phyloP scores from a whole-genome alignment of 2,888 invertebrate genomes.

The Oligia strigilis region DNA sequence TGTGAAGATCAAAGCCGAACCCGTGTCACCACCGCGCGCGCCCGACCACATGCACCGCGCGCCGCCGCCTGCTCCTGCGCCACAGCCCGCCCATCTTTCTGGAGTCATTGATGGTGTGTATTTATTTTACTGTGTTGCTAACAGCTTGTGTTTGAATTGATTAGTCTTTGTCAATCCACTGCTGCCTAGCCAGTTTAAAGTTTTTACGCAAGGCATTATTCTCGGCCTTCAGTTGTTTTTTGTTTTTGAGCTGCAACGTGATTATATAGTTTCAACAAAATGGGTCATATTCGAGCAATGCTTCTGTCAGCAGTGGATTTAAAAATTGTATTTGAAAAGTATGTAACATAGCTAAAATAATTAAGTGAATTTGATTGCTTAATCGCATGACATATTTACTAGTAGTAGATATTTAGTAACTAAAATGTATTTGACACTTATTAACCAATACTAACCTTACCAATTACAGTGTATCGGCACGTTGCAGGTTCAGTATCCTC shows the following conservation, averaged over 20 bases:
- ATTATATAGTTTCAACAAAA: background rate
- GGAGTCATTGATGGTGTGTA: slow-evolving; percentile 86
- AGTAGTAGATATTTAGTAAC: slow-evolving; percentile 28
- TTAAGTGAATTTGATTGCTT: slow-evolving; percentile 9
- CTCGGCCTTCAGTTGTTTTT: background rate
- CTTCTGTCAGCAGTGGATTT: background rate
- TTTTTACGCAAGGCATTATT: background rate
- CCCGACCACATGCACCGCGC: slow-evolving; percentile 91
- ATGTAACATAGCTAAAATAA: background rate
- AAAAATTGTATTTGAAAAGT: background rate
- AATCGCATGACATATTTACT: slow-evolving; percentile 31
- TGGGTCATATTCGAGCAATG: background rate
- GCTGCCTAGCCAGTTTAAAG: background rate
- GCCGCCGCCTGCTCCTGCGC: slow-evolving; percentile 85
- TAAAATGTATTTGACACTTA: slow-evolving; percentile 41
- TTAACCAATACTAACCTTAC: slow-evolving; percentile 62
- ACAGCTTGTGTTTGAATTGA: slow-evolving; percentile 19
- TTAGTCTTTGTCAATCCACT: background rate
- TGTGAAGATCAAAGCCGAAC: slow-evolving; percentile 98
- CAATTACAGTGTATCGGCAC: slow-evolving; percentile 69
- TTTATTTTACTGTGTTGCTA: slow-evolving; percentile 17
- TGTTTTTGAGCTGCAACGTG: background rate
- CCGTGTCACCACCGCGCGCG: slow-evolving; percentile 97
- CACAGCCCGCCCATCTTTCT: slow-evolving; percentile 87
- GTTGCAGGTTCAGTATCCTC: slow-evolving; percentile 95